Evolutionary conservation across 2,113 vertebrate genomes (phyloP), one percentile per base, ranked within the genome.

Genomic region (Cyphotilapia sp.): DNA sequence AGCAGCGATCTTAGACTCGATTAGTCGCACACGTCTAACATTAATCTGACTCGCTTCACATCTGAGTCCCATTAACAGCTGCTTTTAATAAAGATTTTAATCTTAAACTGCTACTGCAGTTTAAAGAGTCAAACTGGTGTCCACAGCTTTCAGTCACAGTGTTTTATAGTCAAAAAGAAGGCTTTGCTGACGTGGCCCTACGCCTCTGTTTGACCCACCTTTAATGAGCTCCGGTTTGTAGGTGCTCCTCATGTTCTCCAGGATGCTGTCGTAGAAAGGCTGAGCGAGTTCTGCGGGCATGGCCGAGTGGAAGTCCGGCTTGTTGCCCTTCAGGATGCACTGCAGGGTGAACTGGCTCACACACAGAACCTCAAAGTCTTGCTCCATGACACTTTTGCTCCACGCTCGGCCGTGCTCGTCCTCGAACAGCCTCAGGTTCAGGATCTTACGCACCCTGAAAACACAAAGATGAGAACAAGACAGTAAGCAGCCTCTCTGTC

Each of bases 271-370:
- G 86, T 99, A 99, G 94, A 99, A 99, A 22, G 97, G 95, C 90
- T 99, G 97, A 0, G 99, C 97, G 87, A 97, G 95, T 71, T 98
- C 98, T 0, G 98, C 95, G 4, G 98, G 97, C 99, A 99, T 99
- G 81, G 98, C 98, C 71, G 95, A 91, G 92, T 99, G 99, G 92
- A 98, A 99, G 95, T 99, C 99, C 0, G 98, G 99, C 92, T 99
- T 99, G 96, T 99, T 99, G 42, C 97, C 98, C 92, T 99, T 99
- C 80, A 99, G 96, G 57, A 98, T 95, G 69, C 97, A 99, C 92
- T 99, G 98, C 33, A 99, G 97, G 9, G 99, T 99, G 91, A 99
- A 99, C 81, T 99, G 98, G 92, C 99, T 99, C 91, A 99, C 96
- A 74, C 98, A 99, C 56, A 99, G 91, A 54, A 99, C 97, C 94